These are phyloP conservation scores for Acleris emargana DNA, from an alignment of 2,888 invertebrate species.

Conservation along the genomic window DNA sequence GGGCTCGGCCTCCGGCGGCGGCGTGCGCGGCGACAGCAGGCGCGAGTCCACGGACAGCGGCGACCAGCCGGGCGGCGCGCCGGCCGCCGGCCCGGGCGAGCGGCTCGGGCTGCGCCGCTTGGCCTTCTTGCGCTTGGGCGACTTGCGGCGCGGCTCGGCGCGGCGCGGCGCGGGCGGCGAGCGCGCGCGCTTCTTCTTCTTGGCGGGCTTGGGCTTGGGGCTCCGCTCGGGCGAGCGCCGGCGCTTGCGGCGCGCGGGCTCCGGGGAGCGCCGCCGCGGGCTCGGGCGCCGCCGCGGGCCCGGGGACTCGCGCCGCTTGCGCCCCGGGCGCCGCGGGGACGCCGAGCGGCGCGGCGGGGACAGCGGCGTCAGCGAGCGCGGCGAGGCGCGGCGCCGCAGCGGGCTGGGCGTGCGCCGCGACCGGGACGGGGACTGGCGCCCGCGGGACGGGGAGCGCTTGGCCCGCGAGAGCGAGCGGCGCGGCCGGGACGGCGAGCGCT, in stretches of 20 bases:
- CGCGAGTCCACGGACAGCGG: conserved; percentile 72
- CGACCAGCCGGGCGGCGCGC: conserved; percentile 49
- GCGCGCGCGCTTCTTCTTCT: conserved; percentile 63
- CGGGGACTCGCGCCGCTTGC: conserved; percentile 21
- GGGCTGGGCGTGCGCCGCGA: conserved; percentile 38
- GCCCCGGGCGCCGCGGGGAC: conserved; percentile 44
- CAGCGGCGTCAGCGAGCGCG: conserved; percentile 48
- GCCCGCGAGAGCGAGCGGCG: conserved; percentile 41
- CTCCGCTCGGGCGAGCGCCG: conserved; percentile 52
- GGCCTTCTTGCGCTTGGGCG: conserved; percentile 62
- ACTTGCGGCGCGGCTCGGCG: conserved; percentile 52
- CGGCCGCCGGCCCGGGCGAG: conserved; percentile 53
- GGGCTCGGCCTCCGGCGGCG: conserved; percentile 75
- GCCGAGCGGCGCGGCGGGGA: conserved; percentile 48
- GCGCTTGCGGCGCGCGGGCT: conserved; percentile 51
- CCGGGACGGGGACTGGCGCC: conserved; percentile 51
- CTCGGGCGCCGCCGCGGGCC: conserved; percentile 50
- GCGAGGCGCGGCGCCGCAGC: conserved; percentile 51
- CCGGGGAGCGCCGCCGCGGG: conserved; percentile 45
- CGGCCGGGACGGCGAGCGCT: conserved; percentile 44
- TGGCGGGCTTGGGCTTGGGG: conserved; percentile 53
- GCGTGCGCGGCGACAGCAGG: conserved; percentile 86
- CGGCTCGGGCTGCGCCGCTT: conserved; percentile 54
- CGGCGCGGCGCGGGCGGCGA: conserved; percentile 50
- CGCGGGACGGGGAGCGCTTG: conserved; percentile 34